Conservation (phyloP, 1,140 invertebrate genomes). For the Drosophila trapezifrons region DNA sequence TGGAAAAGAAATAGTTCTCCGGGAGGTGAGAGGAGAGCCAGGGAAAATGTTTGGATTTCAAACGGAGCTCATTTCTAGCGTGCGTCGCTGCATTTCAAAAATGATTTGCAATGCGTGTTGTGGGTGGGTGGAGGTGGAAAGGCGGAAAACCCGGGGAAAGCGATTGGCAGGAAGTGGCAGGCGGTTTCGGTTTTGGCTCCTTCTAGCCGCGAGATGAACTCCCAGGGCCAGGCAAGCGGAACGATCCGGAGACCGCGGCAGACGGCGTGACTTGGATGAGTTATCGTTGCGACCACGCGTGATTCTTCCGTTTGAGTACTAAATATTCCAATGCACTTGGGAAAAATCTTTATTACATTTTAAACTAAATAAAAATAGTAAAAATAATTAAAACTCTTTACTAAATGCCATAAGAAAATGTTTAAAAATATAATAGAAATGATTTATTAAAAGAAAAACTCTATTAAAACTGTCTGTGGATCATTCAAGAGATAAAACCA, state of each 20-base stretch:
- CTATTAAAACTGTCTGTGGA: background rate
- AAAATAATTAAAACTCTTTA: background rate
- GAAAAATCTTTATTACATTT: background rate
- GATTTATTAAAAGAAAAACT: too few relatives aligned
- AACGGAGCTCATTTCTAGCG: conserved; percentile 78
- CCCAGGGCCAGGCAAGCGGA: conserved; percentile 51
- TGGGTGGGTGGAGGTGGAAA: conserved; percentile 18
- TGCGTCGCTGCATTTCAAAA: conserved; percentile 76
- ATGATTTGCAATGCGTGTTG: conserved; percentile 63
- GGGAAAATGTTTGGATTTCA: conserved; percentile 76
- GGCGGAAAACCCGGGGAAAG: conserved; percentile 5
- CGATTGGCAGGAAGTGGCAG: conserved; percentile 65
- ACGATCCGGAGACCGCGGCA: conserved; percentile 61
- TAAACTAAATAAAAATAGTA: accelerated
- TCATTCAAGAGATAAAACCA: too few relatives aligned
- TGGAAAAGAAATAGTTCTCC: conserved; percentile 1
- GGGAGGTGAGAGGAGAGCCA: conserved; percentile 11
- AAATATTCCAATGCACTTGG: conserved; percentile 17
- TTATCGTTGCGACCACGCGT: conserved; percentile 71
- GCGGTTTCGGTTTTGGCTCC: conserved; percentile 45
- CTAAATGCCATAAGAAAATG: background rate
- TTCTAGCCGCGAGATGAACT: conserved; percentile 63
- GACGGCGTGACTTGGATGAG: conserved; percentile 76
- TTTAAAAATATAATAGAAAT: background rate
- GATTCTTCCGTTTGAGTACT: conserved; percentile 46